Evolutionary conservation across 35 echinoderm and acorn worm genomes (phyloP).

Genomic region (Apostichopus californicus): DNA sequence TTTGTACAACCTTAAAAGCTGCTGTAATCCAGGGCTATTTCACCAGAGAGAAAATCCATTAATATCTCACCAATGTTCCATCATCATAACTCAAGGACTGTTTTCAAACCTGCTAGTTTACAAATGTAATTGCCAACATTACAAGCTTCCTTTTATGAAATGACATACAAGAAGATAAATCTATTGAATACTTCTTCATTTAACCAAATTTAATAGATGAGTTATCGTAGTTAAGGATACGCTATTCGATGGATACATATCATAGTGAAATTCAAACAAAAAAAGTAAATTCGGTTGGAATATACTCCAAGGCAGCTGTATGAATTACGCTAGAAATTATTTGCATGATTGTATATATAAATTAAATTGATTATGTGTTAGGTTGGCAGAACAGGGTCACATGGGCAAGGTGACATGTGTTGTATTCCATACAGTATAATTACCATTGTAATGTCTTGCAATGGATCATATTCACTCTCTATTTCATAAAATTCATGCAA

Average conservation of each 20-base stretch:
- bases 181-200: background rate
- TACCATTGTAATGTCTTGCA: too few relatives aligned
- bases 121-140: conserved; percentile 4
- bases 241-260: too few relatives aligned
- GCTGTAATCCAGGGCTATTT: background rate
- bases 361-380: background rate
- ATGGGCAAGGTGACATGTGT: too few relatives aligned
- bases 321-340: background rate
- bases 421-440: too few relatives aligned
- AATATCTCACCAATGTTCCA: background rate
- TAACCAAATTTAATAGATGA: background rate
- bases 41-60: background rate
- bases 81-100: conserved; percentile 2
- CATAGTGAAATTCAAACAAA: too few relatives aligned
- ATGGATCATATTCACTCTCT: too few relatives aligned
- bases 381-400: background rate
- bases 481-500: too few relatives aligned
- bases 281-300: background rate
- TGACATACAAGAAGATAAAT: background rate
- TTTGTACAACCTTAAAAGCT: background rate
- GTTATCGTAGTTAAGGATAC: background rate
- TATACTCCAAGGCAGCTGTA: background rate
- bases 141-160: background rate
- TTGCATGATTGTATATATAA: background rate
- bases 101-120: background rate